Percentiles rank a stretch among this genome's conserved stretches.
These are phyloP conservation scores for Argyresthia albistria DNA, from an alignment of 2,888 invertebrate genomes.

Conservation along the genomic window DNA sequence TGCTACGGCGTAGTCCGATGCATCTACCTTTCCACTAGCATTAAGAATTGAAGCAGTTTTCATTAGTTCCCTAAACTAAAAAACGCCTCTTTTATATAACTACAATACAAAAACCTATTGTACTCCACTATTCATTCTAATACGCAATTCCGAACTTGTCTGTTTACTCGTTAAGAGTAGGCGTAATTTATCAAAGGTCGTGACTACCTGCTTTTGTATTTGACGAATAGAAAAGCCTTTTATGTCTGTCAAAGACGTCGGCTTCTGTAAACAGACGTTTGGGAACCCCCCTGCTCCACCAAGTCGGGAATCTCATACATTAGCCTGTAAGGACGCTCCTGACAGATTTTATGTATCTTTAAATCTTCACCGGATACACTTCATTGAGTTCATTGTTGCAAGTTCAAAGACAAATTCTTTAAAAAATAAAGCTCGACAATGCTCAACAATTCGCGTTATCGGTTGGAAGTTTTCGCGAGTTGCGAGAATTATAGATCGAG, in stretches of 20 bases:
- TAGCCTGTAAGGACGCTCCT: slow-evolving; percentile 2
- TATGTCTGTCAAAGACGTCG: slow-evolving; percentile 51
- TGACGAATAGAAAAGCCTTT: slow-evolving; percentile 29
- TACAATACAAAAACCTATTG: no score
- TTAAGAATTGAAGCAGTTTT: not conserved
- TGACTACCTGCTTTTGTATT: slow-evolving; percentile 39
- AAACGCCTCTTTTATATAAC: not conserved
- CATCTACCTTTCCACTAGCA: not conserved
- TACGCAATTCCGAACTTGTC: not conserved
- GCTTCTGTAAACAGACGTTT: slow-evolving; percentile 41
- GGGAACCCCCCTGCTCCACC: slow-evolving; percentile 1
- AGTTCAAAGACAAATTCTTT: not conserved
- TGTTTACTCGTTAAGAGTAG: slow-evolving; percentile 42
- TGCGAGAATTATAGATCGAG: not conserved
- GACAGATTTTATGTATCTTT: slow-evolving; percentile 1
- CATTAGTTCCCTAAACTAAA: not conserved
- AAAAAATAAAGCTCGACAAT: not conserved
- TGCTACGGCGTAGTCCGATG: not conserved
- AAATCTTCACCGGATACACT: slow-evolving; percentile 2
- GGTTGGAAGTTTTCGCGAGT: not conserved
- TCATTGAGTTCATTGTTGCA: not conserved
- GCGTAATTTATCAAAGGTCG: slow-evolving; percentile 55
- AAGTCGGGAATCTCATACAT: not conserved
- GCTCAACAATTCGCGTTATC: not conserved
- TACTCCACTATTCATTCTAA: not conserved